Conservation (phyloP, 2,888 invertebrate species). For the Phanerotoma sp. region DNA sequence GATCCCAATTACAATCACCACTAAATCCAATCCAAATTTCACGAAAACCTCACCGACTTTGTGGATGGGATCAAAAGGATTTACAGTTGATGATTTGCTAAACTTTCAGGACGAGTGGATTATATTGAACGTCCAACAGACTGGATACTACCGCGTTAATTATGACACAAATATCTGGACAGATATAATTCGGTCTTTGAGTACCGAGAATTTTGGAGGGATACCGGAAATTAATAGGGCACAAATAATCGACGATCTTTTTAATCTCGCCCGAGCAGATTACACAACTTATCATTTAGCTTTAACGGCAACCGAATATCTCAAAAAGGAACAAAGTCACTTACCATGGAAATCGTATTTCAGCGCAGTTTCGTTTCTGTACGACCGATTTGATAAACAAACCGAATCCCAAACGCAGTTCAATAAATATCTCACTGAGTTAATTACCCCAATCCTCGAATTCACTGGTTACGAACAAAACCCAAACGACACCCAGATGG, state of each 20-base stretch:
- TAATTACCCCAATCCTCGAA: constrained; percentile 59
- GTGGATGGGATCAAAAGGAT: constrained; percentile 58
- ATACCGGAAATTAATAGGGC: constrained; percentile 73
- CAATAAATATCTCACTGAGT: constrained; percentile 49
- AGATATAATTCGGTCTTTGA: constrained; percentile 59
- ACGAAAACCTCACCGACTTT: constrained; percentile 57
- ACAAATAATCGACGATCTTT: constrained; percentile 78
- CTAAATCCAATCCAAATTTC: constrained; percentile 57
- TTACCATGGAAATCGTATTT: constrained; percentile 72
- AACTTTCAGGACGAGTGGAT: constrained; percentile 40
- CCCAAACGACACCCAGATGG: constrained; percentile 59
- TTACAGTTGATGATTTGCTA: constrained; percentile 41
- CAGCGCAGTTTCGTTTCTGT: constrained; percentile 55
- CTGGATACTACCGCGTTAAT: constrained; percentile 61
- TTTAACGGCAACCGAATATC: constrained; percentile 68
- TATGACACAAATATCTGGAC: constrained; percentile 67
- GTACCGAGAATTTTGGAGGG: constrained; percentile 51
- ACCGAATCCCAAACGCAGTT: constrained; percentile 16
- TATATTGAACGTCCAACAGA: constrained; percentile 43
- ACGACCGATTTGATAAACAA: constrained; percentile 40
- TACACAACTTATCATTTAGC: constrained; percentile 64
- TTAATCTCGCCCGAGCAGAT: constrained; percentile 73
- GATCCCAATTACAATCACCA: constrained; percentile 61
- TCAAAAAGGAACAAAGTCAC: constrained; percentile 69
- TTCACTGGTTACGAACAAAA: constrained; percentile 61